phyloP scores from a whole-genome alignment of 2,113 vertebrate species.

The Bufo gargarizans region DNA sequence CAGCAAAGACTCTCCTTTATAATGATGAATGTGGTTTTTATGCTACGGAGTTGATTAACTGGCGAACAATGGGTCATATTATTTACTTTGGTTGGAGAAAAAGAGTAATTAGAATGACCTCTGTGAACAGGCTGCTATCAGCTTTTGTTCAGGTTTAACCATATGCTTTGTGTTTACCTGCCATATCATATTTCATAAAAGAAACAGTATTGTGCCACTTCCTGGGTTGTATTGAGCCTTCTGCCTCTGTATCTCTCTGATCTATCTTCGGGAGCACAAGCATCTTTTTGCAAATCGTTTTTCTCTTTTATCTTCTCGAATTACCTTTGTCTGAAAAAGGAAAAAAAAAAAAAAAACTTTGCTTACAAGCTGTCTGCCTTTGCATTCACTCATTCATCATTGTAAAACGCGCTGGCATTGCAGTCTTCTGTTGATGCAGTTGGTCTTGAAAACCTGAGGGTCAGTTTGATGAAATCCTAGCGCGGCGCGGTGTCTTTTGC shows the following conservation, averaged over 20 bases:
- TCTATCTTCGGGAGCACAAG: conserved; percentile 48
- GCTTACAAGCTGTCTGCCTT: conserved; percentile 57
- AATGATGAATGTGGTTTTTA: conserved; percentile 13
- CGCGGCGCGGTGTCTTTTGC: conserved; percentile 28
- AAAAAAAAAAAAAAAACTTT: background rate
- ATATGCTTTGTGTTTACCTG: conserved; percentile 58
- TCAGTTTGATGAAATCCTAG: conserved; percentile 57
- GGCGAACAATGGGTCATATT: conserved; percentile 34
- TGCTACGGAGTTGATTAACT: conserved; percentile 24
- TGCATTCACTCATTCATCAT: conserved; percentile 64
- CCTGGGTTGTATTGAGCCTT: conserved; percentile 41
- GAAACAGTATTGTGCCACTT: conserved; percentile 5
- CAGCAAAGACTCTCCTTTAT: background rate
- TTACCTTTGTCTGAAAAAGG: conserved; percentile 59
- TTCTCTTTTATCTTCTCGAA: conserved; percentile 61
- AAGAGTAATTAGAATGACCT: conserved; percentile 47
- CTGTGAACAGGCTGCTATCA: conserved; percentile 36
- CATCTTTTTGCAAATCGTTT: conserved; percentile 60
- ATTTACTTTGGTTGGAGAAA: conserved; percentile 7
- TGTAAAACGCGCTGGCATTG: conserved; percentile 57
- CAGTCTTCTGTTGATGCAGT: conserved; percentile 58
- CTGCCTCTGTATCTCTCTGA: conserved; percentile 42
- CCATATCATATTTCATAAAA: conserved; percentile 52
- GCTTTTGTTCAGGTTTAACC: conserved; percentile 46
- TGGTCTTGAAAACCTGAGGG: conserved; percentile 61